Base-by-base conservation (phyloP, 64 coral and sea anemone genomes). In the Pachyseris speciosa region DNA sequence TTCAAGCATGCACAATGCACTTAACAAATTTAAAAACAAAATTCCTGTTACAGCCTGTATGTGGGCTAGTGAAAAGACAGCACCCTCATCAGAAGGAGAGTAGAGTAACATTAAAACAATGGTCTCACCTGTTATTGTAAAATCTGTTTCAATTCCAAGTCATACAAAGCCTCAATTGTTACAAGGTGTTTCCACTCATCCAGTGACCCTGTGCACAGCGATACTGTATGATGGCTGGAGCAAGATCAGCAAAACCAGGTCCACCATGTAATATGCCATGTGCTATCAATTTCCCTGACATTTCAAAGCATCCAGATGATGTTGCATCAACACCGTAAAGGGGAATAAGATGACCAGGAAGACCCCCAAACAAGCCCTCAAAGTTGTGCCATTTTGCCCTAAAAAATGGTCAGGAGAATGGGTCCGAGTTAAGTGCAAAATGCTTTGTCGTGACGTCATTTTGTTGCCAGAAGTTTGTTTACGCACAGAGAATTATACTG, bases 311-410 rank as follows among this genome's bases (percentile, higher is more conserved):
- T 83, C 78, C 85, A 34, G 78, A 89, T 37, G 85, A 31, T 64
- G 88, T 31, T 36, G 76, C 83, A 94, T 94, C 92, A 26, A 94
- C 85, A 12, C 85, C 85, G 74, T 81, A 94, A 12, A 94, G 69
- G 27, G 91, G 74, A 20, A 87, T 40, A n/a, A 87, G 74, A 63
- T 94, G 91, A 27, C 86, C 86, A 5, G 49, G 41, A 1, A 47
- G 58, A 31, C 93, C 93, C 7, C 86, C 93, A 89, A 94, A 94
- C 40, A 94, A 45, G 52, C 89, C n/a, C n/a, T n/a, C n/a, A n/a
- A n/a, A n/a, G n/a, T n/a, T n/a, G n/a, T n/a, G n/a, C n/a, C n/a
- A n/a, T n/a, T n/a, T n/a, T n/a, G n/a, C n/a, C n/a, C n/a, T n/a
- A n/a, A n/a, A n/a, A n/a, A n/a, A n/a, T n/a, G n/a, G n/a, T n/a